phyloP scores from a whole-genome alignment of 37 sponge, comb jelly and placozoan genomes.

The Eunapius fragilis region DNA sequence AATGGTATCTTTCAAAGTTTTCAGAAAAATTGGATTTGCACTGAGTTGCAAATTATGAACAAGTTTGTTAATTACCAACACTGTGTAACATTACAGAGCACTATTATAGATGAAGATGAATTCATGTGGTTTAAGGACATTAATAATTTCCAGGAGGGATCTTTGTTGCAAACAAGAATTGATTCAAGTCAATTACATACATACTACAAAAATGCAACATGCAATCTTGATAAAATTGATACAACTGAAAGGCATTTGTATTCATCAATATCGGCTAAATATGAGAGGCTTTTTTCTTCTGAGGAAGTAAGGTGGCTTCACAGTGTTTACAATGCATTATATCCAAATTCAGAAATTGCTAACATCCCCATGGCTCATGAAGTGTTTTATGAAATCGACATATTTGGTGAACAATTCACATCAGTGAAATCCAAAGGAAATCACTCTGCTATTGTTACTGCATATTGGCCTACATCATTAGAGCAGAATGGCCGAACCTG shows the following conservation, averaged over 20 bases:
- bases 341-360: background rate
- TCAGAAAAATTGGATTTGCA: background rate
- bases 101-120: too few relatives aligned
- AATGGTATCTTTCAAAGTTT: constrained; percentile 41
- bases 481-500: background rate
- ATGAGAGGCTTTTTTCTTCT: background rate
- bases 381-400: background rate
- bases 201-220: background rate
- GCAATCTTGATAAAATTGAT: background rate
- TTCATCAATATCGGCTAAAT: background rate
- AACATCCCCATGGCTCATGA: background rate
- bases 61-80: constrained; percentile 4
- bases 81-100: too few relatives aligned
- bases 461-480: background rate
- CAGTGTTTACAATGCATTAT: background rate
- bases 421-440: background rate
- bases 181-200: background rate
- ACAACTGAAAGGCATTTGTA: background rate
- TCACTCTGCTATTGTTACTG: background rate
- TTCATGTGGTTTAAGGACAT: too few relatives aligned
- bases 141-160: background rate
- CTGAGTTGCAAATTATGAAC: constrained; percentile 23
- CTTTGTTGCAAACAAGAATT: background rate
- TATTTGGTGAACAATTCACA: background rate
- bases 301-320: background rate